Base-by-base conservation (phyloP, 2,888 invertebrate species). In the Eupeodes luniger region DNA sequence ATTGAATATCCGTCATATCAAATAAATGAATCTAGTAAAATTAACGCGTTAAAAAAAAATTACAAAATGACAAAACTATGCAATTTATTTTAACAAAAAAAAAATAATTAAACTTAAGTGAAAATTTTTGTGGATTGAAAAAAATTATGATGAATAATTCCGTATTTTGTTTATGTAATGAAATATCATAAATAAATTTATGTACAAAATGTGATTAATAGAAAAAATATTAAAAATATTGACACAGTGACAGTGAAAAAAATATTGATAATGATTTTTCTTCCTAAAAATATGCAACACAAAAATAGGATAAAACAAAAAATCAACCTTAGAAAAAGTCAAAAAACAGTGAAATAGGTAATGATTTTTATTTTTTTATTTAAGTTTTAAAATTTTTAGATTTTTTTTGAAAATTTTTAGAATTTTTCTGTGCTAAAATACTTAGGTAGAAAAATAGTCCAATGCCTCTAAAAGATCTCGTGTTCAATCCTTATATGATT, bases 241-340 rank as follows among this genome's bases (percentile, higher is more conserved):
- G 82, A 82, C 85, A 82, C 75, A 79, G 79, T 79, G 67, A 75
- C 69, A 75, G 82, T 86, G 86, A 66, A 70, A 66, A 70, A 69
- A 40, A 40, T 59, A 61, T 12, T 69, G 57, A 77, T 27, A 27
- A 51, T 44, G 10, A 72, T 44, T 55, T 55, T 77, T 16, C 10
- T n/a, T 36, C 40, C 64, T 66, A 57, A 77, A 81, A 82, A 62
- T 62, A 55, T 86, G 78, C 36, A 59, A 66, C 72, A 72, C 49
- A 19, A 36, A 36, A 59, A 64, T 51, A 61, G 85, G 81, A 85
- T 85, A 70, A 72, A 47, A 62, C 40, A 49, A 66, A 72, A 36
- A 53, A 5, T 1, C 7, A 1, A 11, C 14, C 44, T 0, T 0
- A 40, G 12, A 5, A n/a, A 51, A 11, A 19, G n/a, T 47, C 9